A percentile compares a stretch with the other conserved stretches of the same genome.
phyloP scores from a whole-genome alignment of 1,140 invertebrate species.

The Cydia splendana region DNA sequence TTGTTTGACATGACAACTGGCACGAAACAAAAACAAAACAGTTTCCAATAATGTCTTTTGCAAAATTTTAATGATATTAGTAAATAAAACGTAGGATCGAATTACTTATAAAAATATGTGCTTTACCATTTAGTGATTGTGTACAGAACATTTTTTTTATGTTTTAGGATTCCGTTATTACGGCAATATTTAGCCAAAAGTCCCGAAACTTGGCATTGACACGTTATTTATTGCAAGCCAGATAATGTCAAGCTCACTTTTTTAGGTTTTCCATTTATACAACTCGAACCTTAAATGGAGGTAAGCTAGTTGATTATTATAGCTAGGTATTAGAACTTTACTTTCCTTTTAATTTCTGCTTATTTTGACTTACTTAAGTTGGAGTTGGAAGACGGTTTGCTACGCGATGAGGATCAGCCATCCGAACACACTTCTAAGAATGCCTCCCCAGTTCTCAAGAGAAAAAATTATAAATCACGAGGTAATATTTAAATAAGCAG shows the following conservation, averaged over 20 bases:
- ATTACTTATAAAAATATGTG: slow-evolving; percentile 18
- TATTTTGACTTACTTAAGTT: slow-evolving; percentile 40
- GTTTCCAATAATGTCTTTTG: slow-evolving; percentile 61
- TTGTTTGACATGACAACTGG: slow-evolving; percentile 40
- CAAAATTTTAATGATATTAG: slow-evolving; percentile 68
- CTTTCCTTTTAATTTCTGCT: slow-evolving; percentile 28
- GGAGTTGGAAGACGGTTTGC: slow-evolving; percentile 50
- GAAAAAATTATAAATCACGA: slow-evolving; percentile 53
- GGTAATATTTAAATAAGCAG: slow-evolving; percentile 34
- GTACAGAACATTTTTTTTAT: slow-evolving; percentile 45
- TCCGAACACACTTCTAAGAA: slow-evolving; percentile 49
- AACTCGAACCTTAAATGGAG: slow-evolving; percentile 56
- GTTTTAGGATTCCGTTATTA: slow-evolving; percentile 48
- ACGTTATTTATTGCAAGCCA: slow-evolving; percentile 41
- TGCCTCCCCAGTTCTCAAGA: slow-evolving; percentile 46
- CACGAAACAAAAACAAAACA: slow-evolving; percentile 68
- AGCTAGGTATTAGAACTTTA: not conserved
- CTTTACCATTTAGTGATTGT: slow-evolving; percentile 29
- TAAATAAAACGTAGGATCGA: slow-evolving; percentile 47
- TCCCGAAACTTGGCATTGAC: slow-evolving; percentile 37
- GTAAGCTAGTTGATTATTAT: slow-evolving; percentile 42
- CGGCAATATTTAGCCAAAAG: slow-evolving; percentile 41
- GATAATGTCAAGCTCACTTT: slow-evolving; percentile 42
- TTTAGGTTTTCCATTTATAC: slow-evolving; percentile 35
- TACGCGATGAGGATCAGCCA: slow-evolving; percentile 56